These are phyloP conservation scores for Xiphorhynchus erythropygius DNA, from an alignment of 2,797 vertebrate species.

Conservation along the genomic window DNA sequence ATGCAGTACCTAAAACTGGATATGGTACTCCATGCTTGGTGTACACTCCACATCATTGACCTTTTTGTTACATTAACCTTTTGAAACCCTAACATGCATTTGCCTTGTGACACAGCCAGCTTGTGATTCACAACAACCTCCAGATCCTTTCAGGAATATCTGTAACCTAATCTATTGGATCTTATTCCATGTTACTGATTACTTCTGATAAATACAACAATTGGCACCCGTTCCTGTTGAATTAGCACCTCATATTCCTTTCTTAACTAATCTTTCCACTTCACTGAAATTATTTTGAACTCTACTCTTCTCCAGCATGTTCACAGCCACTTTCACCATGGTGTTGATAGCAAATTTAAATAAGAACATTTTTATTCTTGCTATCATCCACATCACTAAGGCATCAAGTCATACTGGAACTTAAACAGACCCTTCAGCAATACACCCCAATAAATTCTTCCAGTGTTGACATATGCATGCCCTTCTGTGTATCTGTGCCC, in stretches of 20 bases:
- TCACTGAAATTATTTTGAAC: neutral
- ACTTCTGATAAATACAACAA: neutral
- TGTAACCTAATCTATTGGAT: neutral
- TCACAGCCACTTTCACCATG: neutral
- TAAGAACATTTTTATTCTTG: neutral
- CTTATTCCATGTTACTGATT: neutral
- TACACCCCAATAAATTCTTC: neutral
- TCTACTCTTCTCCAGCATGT: neutral
- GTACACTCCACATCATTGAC: neutral
- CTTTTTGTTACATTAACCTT: neutral
- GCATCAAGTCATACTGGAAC: neutral
- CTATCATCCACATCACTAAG: neutral
- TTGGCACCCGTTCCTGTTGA: neutral
- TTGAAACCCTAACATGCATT: neutral
- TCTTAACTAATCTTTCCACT: neutral
- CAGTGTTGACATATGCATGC: fast-evolving
- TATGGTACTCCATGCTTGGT: neutral
- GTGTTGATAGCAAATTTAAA: neutral
- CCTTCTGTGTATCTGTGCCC: neutral
- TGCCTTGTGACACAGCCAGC: neutral
- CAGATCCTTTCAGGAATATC: neutral
- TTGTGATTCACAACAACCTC: fast-evolving
- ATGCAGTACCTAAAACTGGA: neutral
- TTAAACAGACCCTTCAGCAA: neutral
- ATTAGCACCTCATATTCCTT: neutral